Evolutionary conservation across 1,140 invertebrate genomes (phyloP).

Genomic region (Orius insidiosus): DNA sequence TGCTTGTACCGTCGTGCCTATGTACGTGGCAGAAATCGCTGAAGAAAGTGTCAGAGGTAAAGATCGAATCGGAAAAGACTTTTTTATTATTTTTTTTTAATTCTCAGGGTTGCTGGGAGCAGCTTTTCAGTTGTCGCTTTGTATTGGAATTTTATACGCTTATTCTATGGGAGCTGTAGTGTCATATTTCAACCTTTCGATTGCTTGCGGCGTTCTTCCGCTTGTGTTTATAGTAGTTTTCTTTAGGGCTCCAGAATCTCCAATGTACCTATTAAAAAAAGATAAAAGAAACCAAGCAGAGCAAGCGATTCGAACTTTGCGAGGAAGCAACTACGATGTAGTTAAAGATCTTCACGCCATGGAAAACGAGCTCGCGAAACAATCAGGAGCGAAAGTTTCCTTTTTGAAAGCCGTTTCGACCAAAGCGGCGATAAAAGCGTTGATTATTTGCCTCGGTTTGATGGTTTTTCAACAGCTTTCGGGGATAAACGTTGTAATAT

Average conservation of each 20-base stretch:
- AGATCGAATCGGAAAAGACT: background rate
- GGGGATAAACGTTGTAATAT: conserved; percentile 72
- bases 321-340: conserved; percentile 48
- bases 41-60: conserved; percentile 46
- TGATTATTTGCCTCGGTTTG: conserved; percentile 52
- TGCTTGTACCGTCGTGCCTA: conserved; percentile 58
- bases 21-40: conserved; percentile 77
- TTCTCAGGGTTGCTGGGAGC: conserved; percentile 38
- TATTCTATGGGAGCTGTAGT: conserved; percentile 18
- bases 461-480: conserved; percentile 75
- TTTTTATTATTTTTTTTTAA: conserved; percentile 3
- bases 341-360: conserved; percentile 54
- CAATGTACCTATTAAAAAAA: conserved; percentile 23
- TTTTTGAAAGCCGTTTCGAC: conserved; percentile 35
- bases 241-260: conserved; percentile 31
- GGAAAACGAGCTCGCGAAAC: conserved; percentile 37
- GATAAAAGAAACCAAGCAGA: conserved; percentile 20
- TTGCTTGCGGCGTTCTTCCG: conserved; percentile 26
- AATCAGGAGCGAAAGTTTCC: conserved; percentile 35
- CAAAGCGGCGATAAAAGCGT: conserved; percentile 40
- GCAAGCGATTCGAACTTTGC: conserved; percentile 29
- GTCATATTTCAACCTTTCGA: conserved; percentile 15
- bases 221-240: conserved; percentile 30
- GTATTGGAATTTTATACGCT: conserved; percentile 31
- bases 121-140: conserved; percentile 66